Evolutionary conservation across 2,888 invertebrate genomes (phyloP).

Genomic region (Leucophenga montana): DNA sequence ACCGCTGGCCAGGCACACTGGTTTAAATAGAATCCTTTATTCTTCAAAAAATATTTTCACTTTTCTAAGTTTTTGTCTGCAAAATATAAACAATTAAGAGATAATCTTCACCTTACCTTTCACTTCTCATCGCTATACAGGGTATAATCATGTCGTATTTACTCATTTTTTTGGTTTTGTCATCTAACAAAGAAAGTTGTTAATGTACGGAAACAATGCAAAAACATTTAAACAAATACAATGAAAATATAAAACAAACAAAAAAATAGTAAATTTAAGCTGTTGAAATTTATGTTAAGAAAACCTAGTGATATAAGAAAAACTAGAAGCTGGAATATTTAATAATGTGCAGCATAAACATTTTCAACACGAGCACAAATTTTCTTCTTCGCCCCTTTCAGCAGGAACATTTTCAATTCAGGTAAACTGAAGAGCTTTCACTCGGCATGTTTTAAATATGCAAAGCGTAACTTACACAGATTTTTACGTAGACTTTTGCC

Average conservation of each 20-base stretch:
- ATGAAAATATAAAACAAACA: not conserved
- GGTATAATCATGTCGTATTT: too few species aligned
- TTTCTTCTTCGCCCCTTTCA: too few species aligned
- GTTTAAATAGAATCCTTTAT: too few species aligned
- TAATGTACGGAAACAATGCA: constrained; percentile 18
- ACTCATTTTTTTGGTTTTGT: constrained; percentile 41
- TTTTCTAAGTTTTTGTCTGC: not conserved
- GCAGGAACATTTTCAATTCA: too few species aligned
- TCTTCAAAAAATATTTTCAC: too few species aligned
- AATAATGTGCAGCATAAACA: constrained; percentile 3
- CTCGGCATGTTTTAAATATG: constrained; percentile 5
- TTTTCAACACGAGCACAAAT: too few species aligned
- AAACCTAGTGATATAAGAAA: not conserved
- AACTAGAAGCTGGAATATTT: not conserved
- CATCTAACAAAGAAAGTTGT: constrained; percentile 10
- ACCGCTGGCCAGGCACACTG: too few species aligned
- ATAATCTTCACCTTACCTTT: too few species aligned
- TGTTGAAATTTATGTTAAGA: constrained; percentile 8
- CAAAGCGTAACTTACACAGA: not conserved
- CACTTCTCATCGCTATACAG: too few species aligned
- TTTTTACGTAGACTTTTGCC: too few species aligned
- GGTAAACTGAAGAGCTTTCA: too few species aligned
- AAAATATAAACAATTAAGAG: too few species aligned
- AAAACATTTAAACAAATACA: not conserved
- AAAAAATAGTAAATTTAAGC: not conserved